Evolutionary conservation across 2,888 invertebrate genomes (phyloP), one percentile per base, ranked within the genome.

Genomic region (Exephanes ischioxanthus): DNA sequence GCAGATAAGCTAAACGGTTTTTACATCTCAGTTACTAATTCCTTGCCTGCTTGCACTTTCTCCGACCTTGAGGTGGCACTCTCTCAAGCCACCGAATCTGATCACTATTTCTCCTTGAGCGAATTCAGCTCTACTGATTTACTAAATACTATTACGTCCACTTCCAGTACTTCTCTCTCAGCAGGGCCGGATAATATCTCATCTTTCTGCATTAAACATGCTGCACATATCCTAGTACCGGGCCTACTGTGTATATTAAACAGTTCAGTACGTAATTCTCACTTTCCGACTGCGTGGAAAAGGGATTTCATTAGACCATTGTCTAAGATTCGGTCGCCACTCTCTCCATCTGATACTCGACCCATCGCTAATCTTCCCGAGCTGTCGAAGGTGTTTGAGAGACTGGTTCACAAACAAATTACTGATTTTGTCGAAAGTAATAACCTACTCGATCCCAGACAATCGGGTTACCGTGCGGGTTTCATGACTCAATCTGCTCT

Each of bases 401-500:
- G 19, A 55, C 9, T 55, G 0, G 22, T 55, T 9, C 11, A 26
- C 9, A n/a, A 9, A 0, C 55, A 55, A 55, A 55, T 55, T 11
- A 22, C 22, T 55, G 0, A 19, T 4, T 55, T 55, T 0, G 6
- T 55, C 7, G 55, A 55, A 19, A n/a, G 19, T 0, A 19, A 55
- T 11, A 9, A 16, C 4, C 9, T 55, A 2, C 22, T 55, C 26
- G 2, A 26, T 26, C 26, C 1, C 26, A 26, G 26, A 3, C 26
- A 26, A 26, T 26, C 26, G 0, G 55, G 55, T 5, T 55, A n/a
- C 2, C 55, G 55, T 26, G 22, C 22, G 0, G 16, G 26, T 0
- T 61, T 33, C 19, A 58, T 19, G 19, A 70, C 78, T 0, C 78
- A 78, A 33, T 6, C 61, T 2, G 70, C 70, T 6, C 26, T 78